A percentile compares a stretch with the other conserved stretches of the same genome.
These are phyloP conservation scores for Molorchus minor DNA, from an alignment of 2,888 invertebrate genomes.

Conservation along the genomic window DNA sequence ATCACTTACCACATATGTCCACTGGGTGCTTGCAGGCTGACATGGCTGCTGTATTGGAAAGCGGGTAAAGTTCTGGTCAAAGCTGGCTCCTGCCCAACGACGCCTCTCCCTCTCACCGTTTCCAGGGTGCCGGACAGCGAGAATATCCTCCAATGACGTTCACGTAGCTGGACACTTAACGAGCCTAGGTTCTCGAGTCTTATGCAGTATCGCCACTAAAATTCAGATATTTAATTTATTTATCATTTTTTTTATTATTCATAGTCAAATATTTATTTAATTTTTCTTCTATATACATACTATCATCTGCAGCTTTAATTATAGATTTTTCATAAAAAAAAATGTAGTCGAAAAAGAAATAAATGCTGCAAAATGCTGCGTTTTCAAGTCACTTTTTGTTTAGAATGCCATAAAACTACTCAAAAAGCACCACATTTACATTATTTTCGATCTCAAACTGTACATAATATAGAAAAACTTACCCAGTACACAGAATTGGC, in stretches of 20 bases:
- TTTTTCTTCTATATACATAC: too few species aligned
- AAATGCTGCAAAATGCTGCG: too few species aligned
- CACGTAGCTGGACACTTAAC: conserved; percentile 89
- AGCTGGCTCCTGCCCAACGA: conserved; percentile 98
- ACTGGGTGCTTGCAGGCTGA: conserved; percentile 94
- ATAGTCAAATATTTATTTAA: too few species aligned
- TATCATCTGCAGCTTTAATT: too few species aligned
- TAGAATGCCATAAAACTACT: too few species aligned
- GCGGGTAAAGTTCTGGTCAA: conserved; percentile 88
- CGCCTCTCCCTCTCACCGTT: conserved; percentile 92
- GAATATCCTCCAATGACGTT: conserved; percentile 98
- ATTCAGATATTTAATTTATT: conserved; percentile 63
- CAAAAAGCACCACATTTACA: too few species aligned
- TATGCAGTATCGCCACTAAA: conserved; percentile 97
- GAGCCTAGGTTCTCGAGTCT: conserved; percentile 93
- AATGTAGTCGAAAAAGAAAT: background rate
- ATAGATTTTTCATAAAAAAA: background rate
- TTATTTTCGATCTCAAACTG: too few species aligned
- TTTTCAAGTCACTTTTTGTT: too few species aligned
- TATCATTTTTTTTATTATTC: too few species aligned
- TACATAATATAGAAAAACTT: too few species aligned
- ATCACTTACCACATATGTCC: conserved; percentile 97
- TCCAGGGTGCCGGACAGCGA: conserved; percentile 93
- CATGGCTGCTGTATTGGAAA: conserved; percentile 98
- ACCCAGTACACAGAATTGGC: conserved; percentile 94